These are phyloP conservation scores for Drosophila chauvacae DNA, from an alignment of 1,140 invertebrate genomes.

Conservation along the genomic window DNA sequence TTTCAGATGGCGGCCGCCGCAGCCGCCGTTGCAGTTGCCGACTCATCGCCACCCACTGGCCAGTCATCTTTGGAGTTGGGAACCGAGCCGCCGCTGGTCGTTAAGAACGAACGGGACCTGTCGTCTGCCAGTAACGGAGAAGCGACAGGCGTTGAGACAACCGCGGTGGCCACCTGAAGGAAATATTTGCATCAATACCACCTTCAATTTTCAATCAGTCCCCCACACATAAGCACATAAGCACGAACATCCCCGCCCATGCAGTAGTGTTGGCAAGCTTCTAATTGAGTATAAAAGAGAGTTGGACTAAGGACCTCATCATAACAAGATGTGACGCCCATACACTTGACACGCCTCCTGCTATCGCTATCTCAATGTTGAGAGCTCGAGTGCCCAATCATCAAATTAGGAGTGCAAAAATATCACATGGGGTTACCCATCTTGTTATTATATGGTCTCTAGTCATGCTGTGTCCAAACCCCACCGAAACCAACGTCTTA, in stretches of 20 bases:
- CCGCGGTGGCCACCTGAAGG: conserved; percentile 38
- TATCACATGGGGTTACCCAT: background rate
- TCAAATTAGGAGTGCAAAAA: background rate
- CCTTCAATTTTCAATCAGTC: conserved; percentile 40
- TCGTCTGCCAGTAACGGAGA: conserved; percentile 52
- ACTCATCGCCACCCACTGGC: conserved; percentile 51
- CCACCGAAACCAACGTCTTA: conserved; percentile 76
- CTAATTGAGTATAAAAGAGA: background rate
- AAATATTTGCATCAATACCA: conserved; percentile 11
- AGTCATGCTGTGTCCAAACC: conserved; percentile 7
- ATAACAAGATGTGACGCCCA: background rate
- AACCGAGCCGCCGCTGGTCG: conserved; percentile 43
- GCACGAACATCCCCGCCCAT: conserved; percentile 20
- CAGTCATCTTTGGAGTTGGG: conserved; percentile 50
- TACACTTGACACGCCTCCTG: background rate
- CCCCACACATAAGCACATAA: conserved; percentile 22
- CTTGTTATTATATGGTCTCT: background rate
- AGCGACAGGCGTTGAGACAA: conserved; percentile 28
- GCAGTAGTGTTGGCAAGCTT: conserved; percentile 12
- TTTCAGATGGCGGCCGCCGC: conserved; percentile 81
- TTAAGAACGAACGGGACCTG: conserved; percentile 54
- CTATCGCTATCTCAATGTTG: no score
- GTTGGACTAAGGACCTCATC: background rate
- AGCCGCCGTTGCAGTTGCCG: conserved; percentile 66
- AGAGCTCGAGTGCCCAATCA: background rate